Conservation (phyloP, 2,113 vertebrate species). For the Myanophis thanlyinensis region DNA sequence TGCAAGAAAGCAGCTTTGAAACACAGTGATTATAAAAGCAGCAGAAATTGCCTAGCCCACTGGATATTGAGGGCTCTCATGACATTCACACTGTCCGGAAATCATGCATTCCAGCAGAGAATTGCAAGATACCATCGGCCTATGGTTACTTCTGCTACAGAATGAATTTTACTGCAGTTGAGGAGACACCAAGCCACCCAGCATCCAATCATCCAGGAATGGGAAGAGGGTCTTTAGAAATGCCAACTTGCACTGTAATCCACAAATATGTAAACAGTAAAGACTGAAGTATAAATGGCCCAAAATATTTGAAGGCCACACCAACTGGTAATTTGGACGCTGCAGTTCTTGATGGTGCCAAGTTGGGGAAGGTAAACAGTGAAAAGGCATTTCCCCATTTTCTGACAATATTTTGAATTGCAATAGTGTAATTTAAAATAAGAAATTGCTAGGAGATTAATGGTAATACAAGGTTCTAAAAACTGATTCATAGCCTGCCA, state of each 20-base stretch:
- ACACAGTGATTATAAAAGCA: neutral
- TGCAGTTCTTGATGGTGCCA: neutral
- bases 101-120: neutral
- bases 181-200: neutral
- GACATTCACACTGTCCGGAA: neutral
- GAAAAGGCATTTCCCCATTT: conserved; percentile 15
- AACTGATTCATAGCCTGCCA: conserved; percentile 46
- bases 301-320: neutral
- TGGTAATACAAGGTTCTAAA: conserved; percentile 46
- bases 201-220: neutral
- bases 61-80: neutral
- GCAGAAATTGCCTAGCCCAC: neutral
- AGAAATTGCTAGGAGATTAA: conserved; percentile 42
- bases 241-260: neutral
- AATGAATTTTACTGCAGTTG: neutral
- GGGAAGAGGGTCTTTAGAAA: neutral
- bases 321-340: neutral
- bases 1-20: neutral
- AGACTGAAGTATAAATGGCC: neutral
- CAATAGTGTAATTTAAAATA: conserved; percentile 43
- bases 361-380: neutral
- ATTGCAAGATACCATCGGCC: neutral
- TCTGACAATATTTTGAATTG: conserved; percentile 15
- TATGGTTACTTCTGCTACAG: neutral
- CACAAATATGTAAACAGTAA: neutral